phyloP scores from a whole-genome alignment of 1,140 invertebrate species.

The Leptonema lineaticorne region DNA sequence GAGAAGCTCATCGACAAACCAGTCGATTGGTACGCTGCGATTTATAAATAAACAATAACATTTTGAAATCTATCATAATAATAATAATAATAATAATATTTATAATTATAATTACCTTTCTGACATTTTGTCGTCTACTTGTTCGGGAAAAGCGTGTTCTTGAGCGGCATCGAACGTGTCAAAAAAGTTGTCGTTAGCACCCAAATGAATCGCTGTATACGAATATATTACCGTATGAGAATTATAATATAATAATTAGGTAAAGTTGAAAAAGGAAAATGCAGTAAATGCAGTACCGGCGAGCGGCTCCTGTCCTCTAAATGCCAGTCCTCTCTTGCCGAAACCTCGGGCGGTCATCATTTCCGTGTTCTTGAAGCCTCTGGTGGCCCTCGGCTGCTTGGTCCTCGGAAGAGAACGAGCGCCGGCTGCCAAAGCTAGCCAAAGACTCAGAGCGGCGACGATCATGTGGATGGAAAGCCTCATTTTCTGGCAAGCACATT shows the following conservation, averaged over 20 bases:
- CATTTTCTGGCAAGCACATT: constrained; percentile 22
- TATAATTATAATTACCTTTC: constrained; percentile 30
- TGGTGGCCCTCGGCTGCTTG: constrained; percentile 56
- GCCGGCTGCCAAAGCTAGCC: constrained; percentile 42
- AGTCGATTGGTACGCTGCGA: constrained; percentile 57
- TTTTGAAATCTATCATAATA: not conserved
- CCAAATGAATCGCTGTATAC: constrained; percentile 27
- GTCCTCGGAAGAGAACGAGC: constrained; percentile 47
- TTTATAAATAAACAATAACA: not conserved
- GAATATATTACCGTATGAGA: not conserved
- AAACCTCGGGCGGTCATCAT: constrained; percentile 60
- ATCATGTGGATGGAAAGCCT: constrained; percentile 36
- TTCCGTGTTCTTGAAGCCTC: constrained; percentile 60
- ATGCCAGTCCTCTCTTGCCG: constrained; percentile 50
- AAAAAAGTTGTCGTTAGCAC: constrained; percentile 36
- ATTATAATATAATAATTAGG: not conserved
- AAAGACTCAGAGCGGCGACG: constrained; percentile 47
- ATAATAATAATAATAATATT: not conserved
- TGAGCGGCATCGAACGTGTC: constrained; percentile 34
- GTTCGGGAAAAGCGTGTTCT: constrained; percentile 35
- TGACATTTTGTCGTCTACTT: constrained; percentile 36
- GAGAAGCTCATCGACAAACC: constrained; percentile 59
- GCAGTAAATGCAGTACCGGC: constrained; percentile 24
- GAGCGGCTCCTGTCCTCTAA: constrained; percentile 25
- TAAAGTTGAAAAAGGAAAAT: constrained; percentile 15